Conservation (phyloP, 2,797 vertebrate genomes). For the Molossus alvarezi region DNA sequence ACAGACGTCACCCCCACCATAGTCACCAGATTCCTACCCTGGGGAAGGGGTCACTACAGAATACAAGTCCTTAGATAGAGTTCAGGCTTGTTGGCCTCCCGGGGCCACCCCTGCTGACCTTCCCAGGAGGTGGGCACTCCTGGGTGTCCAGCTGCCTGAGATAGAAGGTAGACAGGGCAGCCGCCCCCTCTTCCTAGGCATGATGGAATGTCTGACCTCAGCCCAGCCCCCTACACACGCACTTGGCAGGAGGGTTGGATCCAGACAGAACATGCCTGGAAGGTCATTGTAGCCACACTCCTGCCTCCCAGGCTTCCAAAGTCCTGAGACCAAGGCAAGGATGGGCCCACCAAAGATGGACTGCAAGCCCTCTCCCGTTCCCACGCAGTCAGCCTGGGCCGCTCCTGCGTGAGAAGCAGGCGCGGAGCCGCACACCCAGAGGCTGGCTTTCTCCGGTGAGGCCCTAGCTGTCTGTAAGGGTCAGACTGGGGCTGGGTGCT, state of each 20-base stretch:
- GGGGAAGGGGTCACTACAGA: neutral
- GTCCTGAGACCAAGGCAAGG: neutral
- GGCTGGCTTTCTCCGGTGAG: neutral
- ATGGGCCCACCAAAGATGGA: neutral
- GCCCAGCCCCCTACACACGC: neutral
- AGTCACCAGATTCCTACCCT: neutral
- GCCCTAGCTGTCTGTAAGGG: neutral
- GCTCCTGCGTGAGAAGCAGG: neutral
- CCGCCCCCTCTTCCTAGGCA: neutral
- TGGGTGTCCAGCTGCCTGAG: conserved; percentile 52
- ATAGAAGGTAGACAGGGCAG: neutral
- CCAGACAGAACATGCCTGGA: conserved; percentile 5
- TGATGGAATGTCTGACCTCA: conserved; percentile 80
- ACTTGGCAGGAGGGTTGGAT: neutral
- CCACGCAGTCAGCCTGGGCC: neutral
- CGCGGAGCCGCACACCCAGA: neutral
- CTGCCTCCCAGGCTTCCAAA: neutral
- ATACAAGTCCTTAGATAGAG: neutral
- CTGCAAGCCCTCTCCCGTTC: neutral
- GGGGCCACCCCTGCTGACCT: neutral
- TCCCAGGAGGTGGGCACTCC: conserved; percentile 18
- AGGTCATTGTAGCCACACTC: neutral
- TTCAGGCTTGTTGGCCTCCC: neutral
- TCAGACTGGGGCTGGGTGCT: neutral
- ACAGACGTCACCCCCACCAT: neutral